phyloP scores from a whole-genome alignment of 2,797 vertebrate species.

The Manis javanica region DNA sequence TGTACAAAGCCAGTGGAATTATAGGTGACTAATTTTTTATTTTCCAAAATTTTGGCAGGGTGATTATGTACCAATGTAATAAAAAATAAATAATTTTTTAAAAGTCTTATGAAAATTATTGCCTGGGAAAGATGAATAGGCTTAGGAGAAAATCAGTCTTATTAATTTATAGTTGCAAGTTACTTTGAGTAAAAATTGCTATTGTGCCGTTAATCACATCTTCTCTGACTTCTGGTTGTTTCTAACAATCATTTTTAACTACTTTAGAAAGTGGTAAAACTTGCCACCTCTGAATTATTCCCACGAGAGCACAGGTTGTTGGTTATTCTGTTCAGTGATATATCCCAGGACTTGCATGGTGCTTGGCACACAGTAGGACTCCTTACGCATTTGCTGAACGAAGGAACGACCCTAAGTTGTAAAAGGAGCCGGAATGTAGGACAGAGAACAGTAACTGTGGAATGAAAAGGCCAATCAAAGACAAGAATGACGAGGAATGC shows the following conservation, averaged over 20 bases:
- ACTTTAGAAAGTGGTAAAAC: not conserved
- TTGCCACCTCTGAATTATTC: not conserved
- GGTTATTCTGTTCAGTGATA: not conserved
- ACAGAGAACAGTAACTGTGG: not conserved
- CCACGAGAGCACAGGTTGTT: not conserved
- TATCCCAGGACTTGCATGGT: not conserved
- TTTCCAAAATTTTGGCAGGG: not conserved
- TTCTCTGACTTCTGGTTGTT: constrained; percentile 6
- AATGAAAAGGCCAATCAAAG: not conserved
- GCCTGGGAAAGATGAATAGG: constrained; percentile 26
- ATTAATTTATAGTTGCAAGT: constrained; percentile 20
- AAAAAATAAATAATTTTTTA: not conserved
- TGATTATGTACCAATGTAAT: constrained; percentile 10
- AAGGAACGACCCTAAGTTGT: not conserved
- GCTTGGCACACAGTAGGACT: not conserved
- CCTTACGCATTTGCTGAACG: not conserved
- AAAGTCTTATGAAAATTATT: constrained; percentile 18
- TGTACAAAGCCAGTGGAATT: not conserved
- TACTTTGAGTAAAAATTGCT: not conserved
- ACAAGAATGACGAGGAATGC: not conserved
- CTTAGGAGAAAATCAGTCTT: constrained; percentile 19
- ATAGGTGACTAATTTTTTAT: not conserved
- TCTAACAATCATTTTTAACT: constrained; percentile 11
- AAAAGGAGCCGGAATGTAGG: not conserved
- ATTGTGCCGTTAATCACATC: not conserved